Evolutionary conservation across 2,113 vertebrate genomes (phyloP), one percentile per base, ranked within the genome.

Genomic region (Callipepla squamata): DNA sequence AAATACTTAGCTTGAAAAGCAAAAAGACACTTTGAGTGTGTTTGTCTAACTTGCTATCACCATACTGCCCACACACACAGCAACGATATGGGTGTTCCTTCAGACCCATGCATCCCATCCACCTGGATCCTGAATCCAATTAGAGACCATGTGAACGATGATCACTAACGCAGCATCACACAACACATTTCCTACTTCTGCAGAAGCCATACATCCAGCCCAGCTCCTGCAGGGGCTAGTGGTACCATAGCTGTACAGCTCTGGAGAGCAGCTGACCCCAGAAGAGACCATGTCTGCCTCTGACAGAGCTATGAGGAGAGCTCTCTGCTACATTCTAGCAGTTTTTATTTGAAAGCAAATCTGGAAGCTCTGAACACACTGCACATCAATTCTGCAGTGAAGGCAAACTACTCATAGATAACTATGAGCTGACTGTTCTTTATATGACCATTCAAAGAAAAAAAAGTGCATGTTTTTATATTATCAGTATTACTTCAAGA

Each of bases 21-120:
- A 66, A 23, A 8, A 73, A 62, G 36, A 68, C 83, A 88, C 30
- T n/a, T 59, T 1, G 19, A 13, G 15, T 11, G 12, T 6, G 4
- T 59, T 67, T 89, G 23, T 53, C 32, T 34, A 25, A 75, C 59
- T 68, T 91, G 23, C 51, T 67, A 77, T 12, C 45, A 40, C 26
- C 13, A 51, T 21, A 21, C 19, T 73, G 42, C 19, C 20, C 45
- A 28, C 8, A 32, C 3, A 20, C 11, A 59, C 45, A 79, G 20
- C 38, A 61, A 11, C 72, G 44, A 15, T 1, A 51, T 0, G 2
- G 13, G 42, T 1, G 1, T 13, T 85, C 23, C 51, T 82, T 40
- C n/a, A 66, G 28, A 68, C 47, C 18, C 40, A 6, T 20, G 2
- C 21, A 70, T 40, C 28, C 11, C 7, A 55, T 62, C 36, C n/a